phyloP scores from a whole-genome alignment of 2,888 invertebrate genomes.

The Coenonympha arcania region DNA sequence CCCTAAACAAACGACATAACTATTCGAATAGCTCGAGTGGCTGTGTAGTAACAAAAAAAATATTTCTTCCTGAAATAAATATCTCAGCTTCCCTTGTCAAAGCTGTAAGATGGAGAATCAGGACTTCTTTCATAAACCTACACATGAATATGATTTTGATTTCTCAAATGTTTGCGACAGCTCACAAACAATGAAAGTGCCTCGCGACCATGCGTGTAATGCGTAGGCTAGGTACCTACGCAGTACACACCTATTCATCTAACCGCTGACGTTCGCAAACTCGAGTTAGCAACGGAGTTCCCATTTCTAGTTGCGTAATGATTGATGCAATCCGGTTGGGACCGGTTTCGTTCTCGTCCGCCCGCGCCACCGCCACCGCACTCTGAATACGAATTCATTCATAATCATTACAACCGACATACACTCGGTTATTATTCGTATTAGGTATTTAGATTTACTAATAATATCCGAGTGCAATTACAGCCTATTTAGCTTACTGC shows the following conservation, averaged over 20 bases:
- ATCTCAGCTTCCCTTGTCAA: too few species aligned
- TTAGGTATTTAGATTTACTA: too few species aligned
- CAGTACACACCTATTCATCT: conserved; percentile 5
- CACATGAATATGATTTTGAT: too few species aligned
- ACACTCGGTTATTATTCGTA: too few species aligned
- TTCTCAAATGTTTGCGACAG: not conserved
- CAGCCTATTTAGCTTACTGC: too few species aligned
- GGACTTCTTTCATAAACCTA: not conserved
- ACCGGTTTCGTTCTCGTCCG: conserved; percentile 26
- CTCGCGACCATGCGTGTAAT: not conserved
- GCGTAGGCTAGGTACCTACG: too few species aligned
- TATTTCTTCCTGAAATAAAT: too few species aligned
- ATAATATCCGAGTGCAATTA: not conserved
- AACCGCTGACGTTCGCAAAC: conserved; percentile 7
- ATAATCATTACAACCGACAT: conserved; percentile 10
- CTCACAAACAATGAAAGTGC: not conserved
- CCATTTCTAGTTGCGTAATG: conserved; percentile 26
- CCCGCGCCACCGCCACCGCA: conserved; percentile 14
- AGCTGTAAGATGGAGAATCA: not conserved
- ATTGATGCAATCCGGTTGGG: conserved; percentile 20
- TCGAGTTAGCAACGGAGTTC: conserved; percentile 14
- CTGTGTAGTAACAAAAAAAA: too few species aligned
- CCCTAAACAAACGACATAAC: too few species aligned
- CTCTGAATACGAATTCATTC: conserved; percentile 22
- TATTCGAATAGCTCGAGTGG: too few species aligned